Evolutionary conservation across 1,140 invertebrate species (phyloP), one percentile per base, ranked within the genome.

Genomic region (Zaprionus ornatus): DNA sequence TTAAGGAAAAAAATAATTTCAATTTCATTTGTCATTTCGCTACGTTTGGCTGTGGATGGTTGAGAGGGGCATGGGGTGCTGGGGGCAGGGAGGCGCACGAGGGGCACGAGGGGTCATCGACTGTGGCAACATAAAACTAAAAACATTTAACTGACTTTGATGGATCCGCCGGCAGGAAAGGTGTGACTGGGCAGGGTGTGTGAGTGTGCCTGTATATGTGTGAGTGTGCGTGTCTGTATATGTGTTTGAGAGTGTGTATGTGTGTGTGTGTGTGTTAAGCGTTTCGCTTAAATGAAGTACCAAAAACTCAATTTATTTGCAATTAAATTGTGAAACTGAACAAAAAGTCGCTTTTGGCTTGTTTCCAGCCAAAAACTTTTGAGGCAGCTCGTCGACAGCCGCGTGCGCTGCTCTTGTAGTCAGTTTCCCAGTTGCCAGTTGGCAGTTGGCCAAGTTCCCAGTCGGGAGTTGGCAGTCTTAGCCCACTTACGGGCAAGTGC

Each of bases 221-320:
- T 55, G 55, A 27, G 17, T 27, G 45, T 64, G 48, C 60, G 50
- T 45, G 71, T 86, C 25, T 37, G 19, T 67, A 45, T 60, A 35
- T 35, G 35, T n/a, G 45, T 35, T 4, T 37, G 54, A 50, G 32
- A 63, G 56, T 59, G 35, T 27, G 27, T 35, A 17, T 66, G 45
- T 45, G 19, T 35, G 19, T 35, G 19, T 45, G 59, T 64, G 40
- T 70, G 40, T 62, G 78, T 90, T 88, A 62, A 86, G 66, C 86
- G 88, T 91, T 75, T 90, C 88, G 88, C 88, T 88, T 88, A 91
- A 91, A 91, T 91, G 79, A 91, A 91, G 88, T 91, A 91, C 88
- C 84, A 88, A 91, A 91, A 91, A 91, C 88, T 91, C 88, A 88
- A 91, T 91, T 91, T 91, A 91, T 91, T 91, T 91, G 88, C 88